A percentile compares a stretch with the other conserved stretches of the same genome.
Evolutionary conservation across 2,113 vertebrate species (phyloP).

Genomic region (Caracal caracal): DNA sequence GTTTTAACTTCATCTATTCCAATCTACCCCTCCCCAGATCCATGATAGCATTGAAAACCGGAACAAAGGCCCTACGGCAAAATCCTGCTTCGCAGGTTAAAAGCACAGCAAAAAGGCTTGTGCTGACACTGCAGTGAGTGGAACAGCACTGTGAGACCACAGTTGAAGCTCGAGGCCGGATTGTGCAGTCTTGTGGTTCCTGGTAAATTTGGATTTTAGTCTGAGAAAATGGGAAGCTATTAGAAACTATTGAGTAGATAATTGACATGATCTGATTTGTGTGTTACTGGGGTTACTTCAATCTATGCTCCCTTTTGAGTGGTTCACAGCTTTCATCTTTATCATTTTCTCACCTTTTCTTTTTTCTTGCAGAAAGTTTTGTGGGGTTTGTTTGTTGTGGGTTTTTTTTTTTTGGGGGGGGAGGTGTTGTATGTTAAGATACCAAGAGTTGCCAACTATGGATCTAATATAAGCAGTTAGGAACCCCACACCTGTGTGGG

Average conservation of each 20-base stretch:
- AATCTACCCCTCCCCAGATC: not conserved
- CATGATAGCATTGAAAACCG: not conserved
- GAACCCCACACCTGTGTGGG: not conserved
- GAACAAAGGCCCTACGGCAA: not conserved
- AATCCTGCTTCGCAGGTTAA: not conserved
- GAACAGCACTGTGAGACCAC: not conserved
- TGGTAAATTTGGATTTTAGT: not conserved
- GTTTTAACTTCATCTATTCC: not conserved
- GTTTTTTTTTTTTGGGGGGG: too few species aligned
- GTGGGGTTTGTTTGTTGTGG: not conserved
- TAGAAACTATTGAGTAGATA: not conserved
- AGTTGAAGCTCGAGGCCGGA: not conserved
- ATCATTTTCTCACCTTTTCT: slow-evolving; percentile 19
- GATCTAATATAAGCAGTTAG: slow-evolving; percentile 32
- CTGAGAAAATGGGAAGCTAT: not conserved
- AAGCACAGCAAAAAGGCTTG: not conserved
- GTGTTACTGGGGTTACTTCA: not conserved
- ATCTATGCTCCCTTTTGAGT: not conserved
- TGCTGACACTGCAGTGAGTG: not conserved
- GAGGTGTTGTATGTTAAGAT: not conserved
- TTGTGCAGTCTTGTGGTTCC: not conserved
- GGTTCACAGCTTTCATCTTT: not conserved
- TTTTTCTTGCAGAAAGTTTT: not conserved
- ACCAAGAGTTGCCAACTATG: not conserved
- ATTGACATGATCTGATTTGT: not conserved